phyloP scores from a whole-genome alignment of 2,797 vertebrate genomes.

The Holocentrus rufus region DNA sequence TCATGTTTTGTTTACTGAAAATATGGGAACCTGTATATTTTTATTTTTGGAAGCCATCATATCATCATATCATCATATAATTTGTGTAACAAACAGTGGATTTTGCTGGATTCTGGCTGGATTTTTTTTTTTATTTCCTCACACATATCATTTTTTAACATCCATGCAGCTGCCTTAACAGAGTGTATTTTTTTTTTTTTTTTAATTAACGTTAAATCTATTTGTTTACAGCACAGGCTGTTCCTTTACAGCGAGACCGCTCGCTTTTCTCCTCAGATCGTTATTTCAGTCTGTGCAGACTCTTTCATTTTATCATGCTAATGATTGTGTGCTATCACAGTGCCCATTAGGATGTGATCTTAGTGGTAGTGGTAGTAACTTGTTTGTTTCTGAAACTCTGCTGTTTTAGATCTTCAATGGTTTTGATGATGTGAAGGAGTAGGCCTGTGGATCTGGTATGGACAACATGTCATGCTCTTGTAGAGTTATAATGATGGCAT shows the following conservation, averaged over 20 bases:
- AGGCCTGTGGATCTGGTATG: conserved; percentile 35
- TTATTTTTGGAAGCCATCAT: too few species aligned
- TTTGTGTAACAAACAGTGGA: background rate
- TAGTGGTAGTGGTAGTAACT: conserved; percentile 40
- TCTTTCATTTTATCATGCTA: conserved; percentile 62
- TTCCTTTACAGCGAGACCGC: conserved; percentile 10
- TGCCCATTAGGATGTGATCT: conserved; percentile 25
- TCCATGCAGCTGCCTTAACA: background rate
- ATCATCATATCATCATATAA: background rate
- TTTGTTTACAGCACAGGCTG: conserved; percentile 33
- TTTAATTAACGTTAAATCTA: conserved; percentile 15
- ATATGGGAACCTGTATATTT: too few species aligned
- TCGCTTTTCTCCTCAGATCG: conserved; percentile 6
- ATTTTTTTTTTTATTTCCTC: background rate
- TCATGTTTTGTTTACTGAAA: too few species aligned
- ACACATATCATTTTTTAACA: background rate
- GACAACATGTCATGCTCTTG: conserved; percentile 18
- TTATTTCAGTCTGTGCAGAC: conserved; percentile 24
- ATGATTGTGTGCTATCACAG: conserved; percentile 58
- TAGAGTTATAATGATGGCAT: conserved; percentile 15
- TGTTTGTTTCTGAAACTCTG: conserved; percentile 49
- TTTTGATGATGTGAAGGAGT: conserved; percentile 58
- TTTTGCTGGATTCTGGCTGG: background rate
- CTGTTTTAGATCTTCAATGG: conserved; percentile 52
- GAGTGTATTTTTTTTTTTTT: conserved; percentile 3